phyloP scores from a whole-genome alignment of 2,113 vertebrate species.

The Gulo gulo region DNA sequence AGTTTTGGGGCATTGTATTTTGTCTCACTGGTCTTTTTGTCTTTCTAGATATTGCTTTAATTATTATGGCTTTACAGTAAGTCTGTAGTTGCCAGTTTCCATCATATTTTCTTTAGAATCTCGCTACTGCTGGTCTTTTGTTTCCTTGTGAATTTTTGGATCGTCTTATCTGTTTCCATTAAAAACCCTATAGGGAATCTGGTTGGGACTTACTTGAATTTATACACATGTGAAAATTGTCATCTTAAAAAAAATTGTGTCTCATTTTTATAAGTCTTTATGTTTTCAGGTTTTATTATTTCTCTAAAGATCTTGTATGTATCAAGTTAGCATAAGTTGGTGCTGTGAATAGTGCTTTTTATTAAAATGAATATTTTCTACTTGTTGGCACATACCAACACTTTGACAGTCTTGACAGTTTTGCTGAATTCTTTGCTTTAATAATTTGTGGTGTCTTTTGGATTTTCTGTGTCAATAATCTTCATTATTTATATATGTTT shows the following conservation, averaged over 20 bases:
- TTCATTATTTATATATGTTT: neutral
- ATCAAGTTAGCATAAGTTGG: neutral
- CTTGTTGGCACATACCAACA: neutral
- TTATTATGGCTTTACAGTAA: neutral
- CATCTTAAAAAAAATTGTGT: neutral
- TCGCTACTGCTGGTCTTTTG: neutral
- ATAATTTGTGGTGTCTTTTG: neutral
- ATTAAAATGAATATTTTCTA: neutral
- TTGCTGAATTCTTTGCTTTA: neutral
- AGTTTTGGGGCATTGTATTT: neutral
- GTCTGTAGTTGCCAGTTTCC: neutral
- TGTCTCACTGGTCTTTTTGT: neutral
- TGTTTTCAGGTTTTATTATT: neutral
- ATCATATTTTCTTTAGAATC: neutral
- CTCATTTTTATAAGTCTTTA: neutral
- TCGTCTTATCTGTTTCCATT: neutral
- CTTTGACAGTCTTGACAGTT: neutral
- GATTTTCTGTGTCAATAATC: neutral
- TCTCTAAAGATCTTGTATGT: neutral
- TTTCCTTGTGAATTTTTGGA: neutral
- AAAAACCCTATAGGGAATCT: neutral
- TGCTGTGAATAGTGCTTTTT: neutral
- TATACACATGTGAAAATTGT: neutral
- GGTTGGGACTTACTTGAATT: constrained; percentile 10
- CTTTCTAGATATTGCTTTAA: neutral